These are phyloP conservation scores for Fabriciana adippe DNA, from an alignment of 2,888 invertebrate genomes.

Conservation along the genomic window DNA sequence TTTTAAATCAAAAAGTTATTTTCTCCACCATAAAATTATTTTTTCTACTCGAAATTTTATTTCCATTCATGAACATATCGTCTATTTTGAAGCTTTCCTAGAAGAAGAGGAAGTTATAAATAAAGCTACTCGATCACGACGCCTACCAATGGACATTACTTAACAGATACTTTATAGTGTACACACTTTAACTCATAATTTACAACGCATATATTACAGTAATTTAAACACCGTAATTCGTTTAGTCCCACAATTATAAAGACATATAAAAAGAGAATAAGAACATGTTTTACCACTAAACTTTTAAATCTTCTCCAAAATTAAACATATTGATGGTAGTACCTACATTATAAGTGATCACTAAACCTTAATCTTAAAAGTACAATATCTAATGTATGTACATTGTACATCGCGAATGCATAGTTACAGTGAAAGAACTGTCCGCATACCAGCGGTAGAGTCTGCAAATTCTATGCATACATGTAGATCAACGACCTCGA, in stretches of 20 bases:
- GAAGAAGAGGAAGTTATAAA: slow-evolving; percentile 30
- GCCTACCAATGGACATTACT: slow-evolving; percentile 28
- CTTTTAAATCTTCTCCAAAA: not conserved
- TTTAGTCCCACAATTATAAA: not conserved
- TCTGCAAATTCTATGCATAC: slow-evolving; percentile 36
- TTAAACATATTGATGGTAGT: not conserved
- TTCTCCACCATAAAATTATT: slow-evolving; percentile 4
- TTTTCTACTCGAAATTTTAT: not conserved
- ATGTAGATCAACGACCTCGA: slow-evolving; percentile 76
- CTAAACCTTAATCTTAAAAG: no score
- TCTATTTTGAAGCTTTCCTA: slow-evolving; percentile 23
- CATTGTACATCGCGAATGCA: not conserved
- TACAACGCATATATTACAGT: slow-evolving; percentile 17
- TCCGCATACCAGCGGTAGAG: slow-evolving; percentile 32
- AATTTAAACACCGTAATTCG: not conserved
- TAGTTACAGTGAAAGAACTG: slow-evolving; percentile 19
- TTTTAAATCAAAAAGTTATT: not conserved
- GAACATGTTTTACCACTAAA: not conserved
- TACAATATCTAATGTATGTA: not conserved
- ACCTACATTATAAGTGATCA: not conserved
- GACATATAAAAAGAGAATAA: not conserved
- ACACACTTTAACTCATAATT: slow-evolving; percentile 20
- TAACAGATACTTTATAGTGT: slow-evolving; percentile 30
- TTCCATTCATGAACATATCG: slow-evolving; percentile 3
- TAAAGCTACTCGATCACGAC: slow-evolving; percentile 28